Percentiles rank a stretch among this genome's conserved stretches.
These are phyloP conservation scores for Leuciscus waleckii DNA, from an alignment of 2,797 vertebrate species.

Conservation along the genomic window DNA sequence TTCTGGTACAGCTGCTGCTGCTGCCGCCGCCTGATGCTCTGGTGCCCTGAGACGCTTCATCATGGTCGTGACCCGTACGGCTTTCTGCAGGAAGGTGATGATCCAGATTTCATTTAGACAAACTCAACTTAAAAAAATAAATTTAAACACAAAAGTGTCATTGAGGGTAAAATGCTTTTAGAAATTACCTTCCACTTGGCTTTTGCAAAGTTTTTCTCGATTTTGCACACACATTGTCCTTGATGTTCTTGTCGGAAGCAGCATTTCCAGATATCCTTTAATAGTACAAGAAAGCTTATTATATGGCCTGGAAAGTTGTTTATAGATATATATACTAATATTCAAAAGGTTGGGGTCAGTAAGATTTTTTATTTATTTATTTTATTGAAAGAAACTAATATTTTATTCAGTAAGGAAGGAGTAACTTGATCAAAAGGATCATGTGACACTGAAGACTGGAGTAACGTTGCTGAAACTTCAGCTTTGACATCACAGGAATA, in stretches of 20 bases:
- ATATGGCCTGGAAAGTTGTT: not conserved
- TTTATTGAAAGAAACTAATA: not conserved
- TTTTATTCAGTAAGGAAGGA: not conserved
- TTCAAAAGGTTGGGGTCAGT: not conserved
- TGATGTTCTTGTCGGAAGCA: constrained; percentile 98
- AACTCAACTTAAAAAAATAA: not conserved
- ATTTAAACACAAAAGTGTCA: not conserved
- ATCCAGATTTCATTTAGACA: constrained; percentile 22
- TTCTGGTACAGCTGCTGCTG: constrained; percentile 64
- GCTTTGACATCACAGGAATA: not conserved
- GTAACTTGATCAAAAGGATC: not conserved
- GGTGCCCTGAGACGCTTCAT: constrained; percentile 94
- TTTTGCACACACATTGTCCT: constrained; percentile 96
- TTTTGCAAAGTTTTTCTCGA: constrained; percentile 99
- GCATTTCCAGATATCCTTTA: constrained; percentile 96
- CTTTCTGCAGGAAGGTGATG: constrained; percentile 82
- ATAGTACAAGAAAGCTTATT: constrained; percentile 32
- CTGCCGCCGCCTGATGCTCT: constrained; percentile 76
- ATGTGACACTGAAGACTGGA: not conserved
- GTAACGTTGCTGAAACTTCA: not conserved
- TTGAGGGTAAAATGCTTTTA: not conserved
- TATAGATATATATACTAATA: not conserved
- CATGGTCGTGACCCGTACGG: constrained; percentile 95
- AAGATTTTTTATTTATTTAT: not conserved
- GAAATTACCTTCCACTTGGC: constrained; percentile 96